phyloP scores from a whole-genome alignment of 2,113 vertebrate species.

The Tenrec ecaudatus region DNA sequence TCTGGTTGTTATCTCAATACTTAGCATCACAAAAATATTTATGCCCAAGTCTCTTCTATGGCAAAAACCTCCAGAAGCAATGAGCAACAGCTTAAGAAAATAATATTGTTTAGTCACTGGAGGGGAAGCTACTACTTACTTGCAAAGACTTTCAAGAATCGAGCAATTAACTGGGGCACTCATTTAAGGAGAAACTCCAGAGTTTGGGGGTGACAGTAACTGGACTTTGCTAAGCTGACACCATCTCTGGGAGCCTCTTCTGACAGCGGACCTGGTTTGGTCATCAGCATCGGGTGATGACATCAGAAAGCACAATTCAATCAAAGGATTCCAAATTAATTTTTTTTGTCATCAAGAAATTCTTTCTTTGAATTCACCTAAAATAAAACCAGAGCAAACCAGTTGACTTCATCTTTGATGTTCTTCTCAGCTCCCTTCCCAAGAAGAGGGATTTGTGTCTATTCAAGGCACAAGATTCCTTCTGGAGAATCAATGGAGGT shows the following conservation, averaged over 20 bases:
- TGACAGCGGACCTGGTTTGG: constrained; percentile 80
- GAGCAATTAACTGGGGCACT: constrained; percentile 79
- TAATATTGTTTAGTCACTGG: constrained; percentile 53
- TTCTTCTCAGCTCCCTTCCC: not conserved
- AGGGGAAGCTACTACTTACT: constrained; percentile 71
- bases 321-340: constrained; percentile 83
- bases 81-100: constrained; percentile 67
- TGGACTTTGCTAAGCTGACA: constrained; percentile 83
- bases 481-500: not conserved
- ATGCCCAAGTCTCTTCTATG: not conserved
- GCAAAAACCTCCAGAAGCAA: constrained; percentile 31
- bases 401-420: constrained; percentile 21
- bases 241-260: constrained; percentile 79
- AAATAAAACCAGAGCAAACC: not conserved
- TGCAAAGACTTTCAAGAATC: constrained; percentile 74
- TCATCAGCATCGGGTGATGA: constrained; percentile 82
- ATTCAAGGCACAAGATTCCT: constrained; percentile 26
- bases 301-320: constrained; percentile 86
- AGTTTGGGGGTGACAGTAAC: constrained; percentile 80
- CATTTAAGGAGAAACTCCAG: constrained; percentile 88
- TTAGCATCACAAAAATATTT: not conserved
- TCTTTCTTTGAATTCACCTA: constrained; percentile 75
- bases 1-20: constrained; percentile 22
- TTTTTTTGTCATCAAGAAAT: constrained; percentile 84
- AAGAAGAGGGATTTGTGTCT: constrained; percentile 21